Conservation (phyloP, 1,140 invertebrate species). For the Drosophila athabasca region DNA sequence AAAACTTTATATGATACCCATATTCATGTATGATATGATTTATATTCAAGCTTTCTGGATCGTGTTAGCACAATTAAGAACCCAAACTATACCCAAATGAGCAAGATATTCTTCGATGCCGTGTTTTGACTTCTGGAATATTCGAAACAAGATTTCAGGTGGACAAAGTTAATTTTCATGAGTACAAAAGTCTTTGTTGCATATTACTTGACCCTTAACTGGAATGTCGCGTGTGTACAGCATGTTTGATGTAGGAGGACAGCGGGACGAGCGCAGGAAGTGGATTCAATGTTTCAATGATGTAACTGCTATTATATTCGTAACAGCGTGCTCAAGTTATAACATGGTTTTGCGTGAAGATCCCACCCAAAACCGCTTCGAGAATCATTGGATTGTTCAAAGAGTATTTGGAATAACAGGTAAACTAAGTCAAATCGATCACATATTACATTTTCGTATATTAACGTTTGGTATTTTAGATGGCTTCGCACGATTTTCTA, state of each 20-base stretch:
- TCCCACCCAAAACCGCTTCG: slow-evolving; percentile 98
- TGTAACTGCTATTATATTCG: slow-evolving; percentile 99
- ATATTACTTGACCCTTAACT: neutral
- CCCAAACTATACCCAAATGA: slow-evolving; percentile 98
- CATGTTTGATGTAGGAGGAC: slow-evolving; percentile 99
- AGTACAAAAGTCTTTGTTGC: slow-evolving; percentile 86
- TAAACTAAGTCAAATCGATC: slow-evolving; percentile 76
- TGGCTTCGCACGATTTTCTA: slow-evolving; percentile 99
- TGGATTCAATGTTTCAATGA: slow-evolving; percentile 99
- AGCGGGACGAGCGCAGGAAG: slow-evolving; percentile 98
- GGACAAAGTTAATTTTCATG: slow-evolving; percentile 99
- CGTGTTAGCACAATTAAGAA: slow-evolving; percentile 92
- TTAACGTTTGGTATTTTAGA: slow-evolving; percentile 84
- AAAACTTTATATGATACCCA: no score
- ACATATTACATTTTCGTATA: neutral
- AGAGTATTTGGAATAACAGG: slow-evolving; percentile 99
- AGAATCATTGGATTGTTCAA: slow-evolving; percentile 99
- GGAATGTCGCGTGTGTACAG: slow-evolving; percentile 85
- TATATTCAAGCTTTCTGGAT: slow-evolving; percentile 78
- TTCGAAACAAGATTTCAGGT: slow-evolving; percentile 99
- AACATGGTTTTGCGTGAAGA: slow-evolving; percentile 99
- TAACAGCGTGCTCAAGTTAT: slow-evolving; percentile 99
- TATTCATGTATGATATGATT: slow-evolving; percentile 4
- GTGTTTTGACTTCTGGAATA: slow-evolving; percentile 99
- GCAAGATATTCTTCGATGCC: slow-evolving; percentile 98